Conservation (phyloP, 2,797 vertebrate species). For the Coccyzus lansbergi region DNA sequence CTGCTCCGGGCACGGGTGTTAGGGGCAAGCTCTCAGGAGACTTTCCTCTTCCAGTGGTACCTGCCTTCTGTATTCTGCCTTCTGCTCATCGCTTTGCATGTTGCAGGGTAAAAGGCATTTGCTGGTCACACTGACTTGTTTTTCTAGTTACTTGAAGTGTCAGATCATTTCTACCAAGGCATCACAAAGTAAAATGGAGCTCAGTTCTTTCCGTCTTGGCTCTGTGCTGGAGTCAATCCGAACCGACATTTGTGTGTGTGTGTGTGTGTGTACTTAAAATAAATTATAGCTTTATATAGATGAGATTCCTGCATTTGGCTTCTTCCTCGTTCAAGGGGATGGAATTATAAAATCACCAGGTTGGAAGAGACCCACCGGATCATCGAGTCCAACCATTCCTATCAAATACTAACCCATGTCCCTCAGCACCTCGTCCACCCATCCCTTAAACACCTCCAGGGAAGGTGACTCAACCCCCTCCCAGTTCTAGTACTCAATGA, state of each 20-base stretch:
- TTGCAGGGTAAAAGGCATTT: not conserved
- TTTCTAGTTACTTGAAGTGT: not conserved
- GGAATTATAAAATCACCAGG: too few species aligned
- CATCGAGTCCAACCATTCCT: too few species aligned
- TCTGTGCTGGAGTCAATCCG: not conserved
- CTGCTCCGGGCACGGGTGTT: not conserved
- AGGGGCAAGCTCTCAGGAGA: not conserved
- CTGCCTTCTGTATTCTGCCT: not conserved
- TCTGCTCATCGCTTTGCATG: not conserved
- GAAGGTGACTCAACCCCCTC: too few species aligned
- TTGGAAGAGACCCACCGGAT: too few species aligned
- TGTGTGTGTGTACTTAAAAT: not conserved
- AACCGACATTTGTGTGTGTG: accelerated
- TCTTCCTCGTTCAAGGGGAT: not conserved
- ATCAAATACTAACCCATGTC: too few species aligned
- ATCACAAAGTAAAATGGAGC: not conserved
- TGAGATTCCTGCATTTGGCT: not conserved
- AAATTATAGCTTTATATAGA: not conserved
- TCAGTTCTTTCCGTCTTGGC: not conserved
- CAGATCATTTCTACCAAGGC: not conserved
- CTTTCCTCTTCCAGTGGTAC: not conserved
- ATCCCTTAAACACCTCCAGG: too few species aligned
- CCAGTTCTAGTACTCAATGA: too few species aligned
- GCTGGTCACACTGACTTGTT: not conserved
- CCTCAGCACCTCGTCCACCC: too few species aligned